phyloP scores from a whole-genome alignment of 1,140 invertebrate genomes.

The Stegodyphus dumicola region DNA sequence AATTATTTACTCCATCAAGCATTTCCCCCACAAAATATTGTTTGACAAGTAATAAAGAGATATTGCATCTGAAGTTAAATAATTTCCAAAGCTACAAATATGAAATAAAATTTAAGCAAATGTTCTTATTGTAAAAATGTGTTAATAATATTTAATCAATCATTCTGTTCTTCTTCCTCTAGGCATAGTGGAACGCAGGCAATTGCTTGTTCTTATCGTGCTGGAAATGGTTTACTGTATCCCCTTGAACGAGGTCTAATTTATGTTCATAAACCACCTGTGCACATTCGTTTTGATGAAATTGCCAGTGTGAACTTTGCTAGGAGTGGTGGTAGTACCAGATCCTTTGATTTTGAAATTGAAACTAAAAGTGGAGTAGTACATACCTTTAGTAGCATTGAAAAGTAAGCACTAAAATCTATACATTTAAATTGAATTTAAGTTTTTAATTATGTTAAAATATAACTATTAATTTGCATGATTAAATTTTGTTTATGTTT shows the following conservation, averaged over 20 bases:
- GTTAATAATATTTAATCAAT: no score
- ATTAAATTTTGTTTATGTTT: not conserved
- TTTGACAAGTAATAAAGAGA: no score
- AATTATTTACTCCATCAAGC: no score
- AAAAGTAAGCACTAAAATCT: conserved; percentile 76
- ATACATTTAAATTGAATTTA: not conserved
- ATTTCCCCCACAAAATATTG: no score
- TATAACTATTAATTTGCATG: not conserved
- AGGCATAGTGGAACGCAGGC: conserved; percentile 92
- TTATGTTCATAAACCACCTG: conserved; percentile 97
- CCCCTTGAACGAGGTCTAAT: conserved; percentile 99
- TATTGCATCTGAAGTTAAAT: no score
- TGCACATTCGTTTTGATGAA: conserved; percentile 98
- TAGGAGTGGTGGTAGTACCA: conserved; percentile 91
- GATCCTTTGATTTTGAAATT: conserved; percentile 98
- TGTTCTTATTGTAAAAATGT: no score
- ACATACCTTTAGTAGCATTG: conserved; percentile 97
- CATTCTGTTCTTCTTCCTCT: conserved; percentile 1
- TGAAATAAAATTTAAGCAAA: no score
- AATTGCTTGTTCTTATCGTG: conserved; percentile 96
- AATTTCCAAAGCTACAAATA: no score
- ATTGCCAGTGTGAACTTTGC: conserved; percentile 96
- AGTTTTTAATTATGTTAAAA: not conserved
- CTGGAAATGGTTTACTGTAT: conserved; percentile 97
- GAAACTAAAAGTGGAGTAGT: conserved; percentile 89